Base-by-base conservation (phyloP, 2,888 invertebrate species). In the Stenolophus ochropezus region DNA sequence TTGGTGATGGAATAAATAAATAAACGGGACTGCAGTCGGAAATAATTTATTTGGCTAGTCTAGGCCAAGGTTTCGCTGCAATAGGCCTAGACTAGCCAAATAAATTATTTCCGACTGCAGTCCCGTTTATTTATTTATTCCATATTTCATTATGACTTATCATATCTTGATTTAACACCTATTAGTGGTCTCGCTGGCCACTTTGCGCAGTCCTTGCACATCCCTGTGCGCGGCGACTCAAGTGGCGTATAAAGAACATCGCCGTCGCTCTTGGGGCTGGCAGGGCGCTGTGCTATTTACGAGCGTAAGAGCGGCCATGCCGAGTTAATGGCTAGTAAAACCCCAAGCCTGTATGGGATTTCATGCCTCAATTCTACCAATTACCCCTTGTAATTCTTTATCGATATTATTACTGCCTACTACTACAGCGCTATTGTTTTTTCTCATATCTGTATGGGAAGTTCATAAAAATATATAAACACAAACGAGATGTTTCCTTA, bases 241-340 rank as follows among this genome's bases (percentile, higher is more conserved):
- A 69, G 65, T 69, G 33, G 14, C 65, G 65, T 42, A 69, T 33
- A 69, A 69, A 69, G 65, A 33, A 69, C 65, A 69, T 27, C 14
- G 18, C n/a, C 65, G 65, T 69, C 27, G 65, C 6, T 11, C 8
- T 16, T 20, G 6, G 33, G 65, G 65, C 2, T 33, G 16, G 65
- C 14, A 33, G 65, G 65, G 65, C 65, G 27, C 65, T 1, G 33
- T n/a, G 65, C 27, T 69, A 69, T 69, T 69, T 69, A 69, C 65
- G 65, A 69, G 33, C 33, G 65, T 69, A 69, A 27, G 42, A 69
- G 65, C 33, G 65, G 33, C 65, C 65, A 42, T 69, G 33, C 65
- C 33, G 65, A 69, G 65, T 69, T 74, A 74, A 74, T 74, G 74
- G 74, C 51, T 53, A 74, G 27, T 74, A 74, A 74, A 74, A 74